Evolutionary conservation across 2,888 invertebrate genomes (phyloP).

Genomic region (Hyles lineata): DNA sequence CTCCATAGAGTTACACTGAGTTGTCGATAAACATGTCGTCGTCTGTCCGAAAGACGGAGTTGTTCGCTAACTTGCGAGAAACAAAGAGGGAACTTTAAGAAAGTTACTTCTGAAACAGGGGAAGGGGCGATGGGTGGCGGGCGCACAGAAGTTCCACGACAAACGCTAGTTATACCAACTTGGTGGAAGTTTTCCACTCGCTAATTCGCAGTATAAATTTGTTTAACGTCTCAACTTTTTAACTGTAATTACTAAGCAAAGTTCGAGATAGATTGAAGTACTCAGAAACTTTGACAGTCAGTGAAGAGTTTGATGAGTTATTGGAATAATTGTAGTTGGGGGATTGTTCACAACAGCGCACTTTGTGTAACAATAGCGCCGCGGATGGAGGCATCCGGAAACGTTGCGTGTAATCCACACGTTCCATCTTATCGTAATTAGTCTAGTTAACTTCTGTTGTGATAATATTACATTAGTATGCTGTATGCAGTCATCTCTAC

Average conservation of each 20-base stretch:
- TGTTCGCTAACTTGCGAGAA: constrained; percentile 66
- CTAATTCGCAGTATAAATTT: constrained; percentile 84
- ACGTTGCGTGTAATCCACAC: not conserved
- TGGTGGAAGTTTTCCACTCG: constrained; percentile 71
- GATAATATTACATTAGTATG: not conserved
- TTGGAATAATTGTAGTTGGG: constrained; percentile 56
- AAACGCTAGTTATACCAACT: constrained; percentile 72
- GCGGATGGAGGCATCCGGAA: constrained; percentile 6
- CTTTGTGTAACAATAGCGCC: constrained; percentile 18
- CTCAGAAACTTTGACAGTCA: constrained; percentile 63
- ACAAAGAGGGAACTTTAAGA: constrained; percentile 75
- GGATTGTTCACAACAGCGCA: constrained; percentile 35
- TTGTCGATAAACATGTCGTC: constrained; percentile 71
- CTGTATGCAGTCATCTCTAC: too few relatives aligned
- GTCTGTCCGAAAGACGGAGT: constrained; percentile 63
- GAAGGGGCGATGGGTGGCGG: constrained; percentile 59
- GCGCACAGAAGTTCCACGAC: constrained; percentile 77
- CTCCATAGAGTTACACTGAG: constrained; percentile 35
- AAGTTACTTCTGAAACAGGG: constrained; percentile 69
- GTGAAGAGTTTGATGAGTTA: constrained; percentile 64
- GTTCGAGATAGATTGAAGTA: constrained; percentile 76
- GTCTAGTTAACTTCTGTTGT: not conserved
- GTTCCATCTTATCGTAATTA: constrained; percentile 10
- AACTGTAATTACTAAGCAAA: constrained; percentile 81
- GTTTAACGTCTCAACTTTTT: constrained; percentile 84